These are phyloP conservation scores for Stomatorhinus walkeri DNA, from an alignment of 2,797 vertebrate genomes.

Conservation along the genomic window DNA sequence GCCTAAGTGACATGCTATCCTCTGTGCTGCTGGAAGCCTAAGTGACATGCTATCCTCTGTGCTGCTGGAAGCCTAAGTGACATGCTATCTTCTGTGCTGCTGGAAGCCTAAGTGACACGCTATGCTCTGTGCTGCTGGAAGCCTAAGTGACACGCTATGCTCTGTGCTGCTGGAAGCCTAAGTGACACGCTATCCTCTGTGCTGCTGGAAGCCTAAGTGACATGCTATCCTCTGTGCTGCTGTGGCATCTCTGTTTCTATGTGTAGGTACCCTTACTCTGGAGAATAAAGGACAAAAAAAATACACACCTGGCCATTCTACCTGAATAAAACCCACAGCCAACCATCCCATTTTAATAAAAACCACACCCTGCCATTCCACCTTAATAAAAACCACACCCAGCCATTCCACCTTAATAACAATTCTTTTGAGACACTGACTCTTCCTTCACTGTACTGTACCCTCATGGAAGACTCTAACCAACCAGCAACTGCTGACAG, in stretches of 20 bases:
- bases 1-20: too few species aligned
- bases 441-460: neutral
- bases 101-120: neutral
- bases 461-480: neutral
- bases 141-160: neutral
- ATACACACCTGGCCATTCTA: neutral
- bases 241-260: neutral
- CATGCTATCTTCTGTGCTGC: too few species aligned
- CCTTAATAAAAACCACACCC: neutral
- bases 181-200: neutral
- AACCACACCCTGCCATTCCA: too few species aligned
- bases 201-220: neutral
- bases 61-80: neutral
- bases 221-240: neutral
- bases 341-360: too few species aligned
- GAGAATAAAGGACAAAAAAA: neutral
- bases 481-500: neutral
- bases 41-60: neutral
- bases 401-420: neutral
- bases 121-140: too few species aligned
- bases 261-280: neutral
- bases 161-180: too few species aligned
- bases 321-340: neutral
- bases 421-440: neutral
- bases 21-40: neutral